Conservation (phyloP, 2,888 invertebrate species). For the Habroteleia sp. region DNA sequence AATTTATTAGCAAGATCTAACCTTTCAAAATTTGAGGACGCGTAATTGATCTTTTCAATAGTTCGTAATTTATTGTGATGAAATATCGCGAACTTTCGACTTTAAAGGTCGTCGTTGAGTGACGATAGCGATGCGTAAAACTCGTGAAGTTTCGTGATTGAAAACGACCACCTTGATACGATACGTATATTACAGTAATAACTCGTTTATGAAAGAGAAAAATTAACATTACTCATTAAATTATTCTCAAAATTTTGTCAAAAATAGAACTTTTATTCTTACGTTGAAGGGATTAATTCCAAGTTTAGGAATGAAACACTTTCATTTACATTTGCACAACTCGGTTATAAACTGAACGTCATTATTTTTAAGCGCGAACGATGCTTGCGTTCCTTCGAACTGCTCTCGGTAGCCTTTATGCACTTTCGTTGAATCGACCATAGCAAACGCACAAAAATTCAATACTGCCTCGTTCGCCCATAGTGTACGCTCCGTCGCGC, state of each 20-base stretch:
- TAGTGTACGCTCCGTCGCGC: slow-evolving; percentile 74
- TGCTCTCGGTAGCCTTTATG: slow-evolving; percentile 67
- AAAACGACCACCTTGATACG: slow-evolving; percentile 25
- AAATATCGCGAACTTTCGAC: slow-evolving; percentile 75
- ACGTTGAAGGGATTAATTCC: no score
- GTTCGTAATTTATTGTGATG: background rate
- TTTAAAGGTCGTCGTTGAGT: slow-evolving; percentile 77
- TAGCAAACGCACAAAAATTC: slow-evolving; percentile 79
- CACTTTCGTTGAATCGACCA: slow-evolving; percentile 79
- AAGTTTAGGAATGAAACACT: slow-evolving; percentile 6
- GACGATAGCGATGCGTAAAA: slow-evolving; percentile 38
- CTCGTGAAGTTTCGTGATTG: slow-evolving; percentile 28
- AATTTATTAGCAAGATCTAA: slow-evolving; percentile 1
- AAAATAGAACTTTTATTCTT: no score
- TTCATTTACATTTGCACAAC: slow-evolving; percentile 10
- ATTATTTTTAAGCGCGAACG: slow-evolving; percentile 56
- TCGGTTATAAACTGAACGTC: slow-evolving; percentile 37
- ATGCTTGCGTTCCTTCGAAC: slow-evolving; percentile 55
- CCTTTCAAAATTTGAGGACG: slow-evolving; percentile 52
- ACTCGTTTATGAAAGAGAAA: slow-evolving; percentile 10
- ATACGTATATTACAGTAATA: slow-evolving; percentile 29
- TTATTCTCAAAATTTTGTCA: no score
- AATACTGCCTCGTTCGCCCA: slow-evolving; percentile 75
- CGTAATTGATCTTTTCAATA: slow-evolving; percentile 58
- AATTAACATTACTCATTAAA: no score